Evolutionary conservation across 2,797 vertebrate species (phyloP).

Genomic region (Paramormyrops hopkinsi): DNA sequence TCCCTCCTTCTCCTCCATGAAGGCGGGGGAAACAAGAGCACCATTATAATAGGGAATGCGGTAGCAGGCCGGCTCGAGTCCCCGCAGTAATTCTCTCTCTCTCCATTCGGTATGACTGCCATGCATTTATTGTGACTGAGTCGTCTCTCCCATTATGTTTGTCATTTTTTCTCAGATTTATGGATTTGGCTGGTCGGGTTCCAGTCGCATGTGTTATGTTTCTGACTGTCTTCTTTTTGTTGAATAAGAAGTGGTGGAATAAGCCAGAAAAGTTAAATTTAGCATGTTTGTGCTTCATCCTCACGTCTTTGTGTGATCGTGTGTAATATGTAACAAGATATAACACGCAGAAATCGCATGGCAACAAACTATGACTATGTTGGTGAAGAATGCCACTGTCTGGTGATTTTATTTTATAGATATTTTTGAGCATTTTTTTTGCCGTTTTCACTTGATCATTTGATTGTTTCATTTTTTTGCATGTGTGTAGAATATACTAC

Average conservation of each 20-base stretch:
- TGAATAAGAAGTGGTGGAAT: not conserved
- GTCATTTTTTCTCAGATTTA: not conserved
- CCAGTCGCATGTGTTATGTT: not conserved
- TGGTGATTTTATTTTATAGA: not conserved
- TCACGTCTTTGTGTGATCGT: not conserved
- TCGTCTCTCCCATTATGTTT: not conserved
- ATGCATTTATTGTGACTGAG: not conserved
- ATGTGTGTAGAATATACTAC: not conserved
- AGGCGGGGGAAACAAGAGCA: conserved; percentile 89
- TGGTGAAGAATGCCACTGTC: not conserved
- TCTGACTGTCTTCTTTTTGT: not conserved
- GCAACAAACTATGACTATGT: not conserved
- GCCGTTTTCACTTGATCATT: not conserved
- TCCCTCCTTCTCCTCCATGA: conserved; percentile 41
- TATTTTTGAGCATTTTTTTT: not conserved
- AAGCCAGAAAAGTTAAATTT: not conserved
- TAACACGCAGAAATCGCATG: not conserved
- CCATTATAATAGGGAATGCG: conserved; percentile 96
- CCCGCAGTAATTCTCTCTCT: conserved; percentile 44
- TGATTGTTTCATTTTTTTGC: not conserved
- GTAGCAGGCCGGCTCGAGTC: conserved; percentile 73
- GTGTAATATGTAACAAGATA: not conserved
- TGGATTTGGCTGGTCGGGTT: not conserved
- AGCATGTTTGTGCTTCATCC: not conserved
- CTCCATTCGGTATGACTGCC: conserved; percentile 15